Base-by-base conservation (phyloP, 2,888 invertebrate species). In the Apodemia zela region DNA sequence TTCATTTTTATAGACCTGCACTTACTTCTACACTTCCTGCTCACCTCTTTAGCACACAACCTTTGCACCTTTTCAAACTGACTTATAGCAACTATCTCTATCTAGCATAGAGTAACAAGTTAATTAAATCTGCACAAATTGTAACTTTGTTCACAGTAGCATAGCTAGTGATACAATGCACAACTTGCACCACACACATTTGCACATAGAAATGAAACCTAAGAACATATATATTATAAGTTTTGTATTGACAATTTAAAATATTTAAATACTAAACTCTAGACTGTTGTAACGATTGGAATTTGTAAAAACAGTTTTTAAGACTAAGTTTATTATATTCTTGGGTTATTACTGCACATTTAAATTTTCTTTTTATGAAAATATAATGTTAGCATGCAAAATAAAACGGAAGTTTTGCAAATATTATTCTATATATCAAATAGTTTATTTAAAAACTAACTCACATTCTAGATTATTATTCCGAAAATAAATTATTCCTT, bases 1-100 rank as follows among this genome's bases (percentile, higher is more conserved):
- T 89, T 87, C 87, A 81, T 76, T 75, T 72, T 60, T 76, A 78
- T 84, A 87, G 84, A 80, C 81, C 75, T 87, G 89, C 90, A 90
- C 91, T 70, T 68, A 87, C 86, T 84, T 83, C 76, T 74, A 88
- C 88, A 89, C 86, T 84, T 84, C 82, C 82, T 72, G 78, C 75
- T 79, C 79, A 78, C 73, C 73, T 73, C 71, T 72, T 72, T 87
- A 87, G 89, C 80, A 88, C 89, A 89, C 87, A 73, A 82, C 77
- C 84, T 87, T 83, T 85, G 89, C 87, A 87, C 84, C 79, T 81
- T 85, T 87, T 84, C 80, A 78, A 58, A 83, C 79, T 78, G 76
- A 79, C 79, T 72, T 29, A 29, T 87, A 87, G 86, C 17, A 77
- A 72, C 81, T 87, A 67, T 84, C 83, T 89, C 87, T 88, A 83